Base-by-base conservation (phyloP, 2,797 vertebrate species). In the Sciurus carolinensis region DNA sequence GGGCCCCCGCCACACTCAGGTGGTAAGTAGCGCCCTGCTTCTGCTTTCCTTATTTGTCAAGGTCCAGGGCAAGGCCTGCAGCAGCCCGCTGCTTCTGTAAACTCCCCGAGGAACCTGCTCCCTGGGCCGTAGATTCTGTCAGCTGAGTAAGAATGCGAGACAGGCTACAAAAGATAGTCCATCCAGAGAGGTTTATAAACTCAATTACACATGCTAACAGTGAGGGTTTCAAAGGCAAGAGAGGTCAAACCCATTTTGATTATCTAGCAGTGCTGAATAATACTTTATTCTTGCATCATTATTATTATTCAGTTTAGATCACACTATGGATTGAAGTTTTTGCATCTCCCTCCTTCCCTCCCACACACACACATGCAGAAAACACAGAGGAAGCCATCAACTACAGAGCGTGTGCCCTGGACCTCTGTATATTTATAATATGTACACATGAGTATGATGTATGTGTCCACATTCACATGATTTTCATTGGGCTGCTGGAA, bases 1-100 rank as follows among this genome's bases (percentile, higher is more conserved):
- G 99, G 99, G 14, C 99, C 99, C 0, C 98, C 99, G 0, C 98
- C 99, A 26, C 98, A 99, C 96, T 99, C 99, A 0, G 99, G 99
- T 98, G 99, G 99, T 99, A 98, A 98, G 99, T 95, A 50, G 44
- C 54, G 1, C 18, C 36, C 57, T 83, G 26, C n/a, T 71, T 82
- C 47, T 57, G 47, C 18, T 79, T 50, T 30, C 11, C 7, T 0
- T 76, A 4, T 72, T 28, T 42, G 12, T 13, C 39, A 39, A 9
- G 33, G 67, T 73, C 67, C 54, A 13, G 44, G 14, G 52, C 20
- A 71, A 75, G 54, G 33, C 66, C 80, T 22, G 26, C 20, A 20
- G 39, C 20, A 4, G 20, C 15, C 12, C 42, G 57, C 20, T 90
- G 75, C 42, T 81, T 92, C 82, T 77, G 24, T 44, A 72, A 73